These are phyloP conservation scores for Eupelmus urozonus DNA, from an alignment of 2,888 invertebrate genomes.

Conservation along the genomic window DNA sequence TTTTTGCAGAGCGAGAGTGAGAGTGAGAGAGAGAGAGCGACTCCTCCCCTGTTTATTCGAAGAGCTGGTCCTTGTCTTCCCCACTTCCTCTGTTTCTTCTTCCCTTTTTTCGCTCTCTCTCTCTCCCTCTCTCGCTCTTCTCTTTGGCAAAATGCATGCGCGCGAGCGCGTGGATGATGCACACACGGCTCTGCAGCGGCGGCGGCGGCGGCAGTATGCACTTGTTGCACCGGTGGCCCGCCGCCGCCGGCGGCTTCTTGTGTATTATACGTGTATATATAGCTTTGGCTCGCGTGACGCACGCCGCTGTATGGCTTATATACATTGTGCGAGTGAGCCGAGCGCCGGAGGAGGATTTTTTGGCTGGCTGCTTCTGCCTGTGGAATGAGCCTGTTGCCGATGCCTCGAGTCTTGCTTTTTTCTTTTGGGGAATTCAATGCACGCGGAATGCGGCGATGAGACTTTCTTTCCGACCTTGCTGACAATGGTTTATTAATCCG, in stretches of 20 bases:
- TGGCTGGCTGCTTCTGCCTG: not conserved
- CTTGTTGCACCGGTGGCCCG: conserved; percentile 71
- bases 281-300: not conserved
- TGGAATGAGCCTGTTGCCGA: too few species aligned
- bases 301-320: too few species aligned
- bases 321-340: not conserved
- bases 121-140: conserved; percentile 5
- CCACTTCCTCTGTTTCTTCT: conserved; percentile 26
- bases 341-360: too few species aligned
- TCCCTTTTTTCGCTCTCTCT: conserved; percentile 54
- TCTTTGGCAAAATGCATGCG: conserved; percentile 43
- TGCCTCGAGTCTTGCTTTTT: too few species aligned
- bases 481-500: too few species aligned
- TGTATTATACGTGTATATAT: conserved; percentile 2
- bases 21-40: too few species aligned
- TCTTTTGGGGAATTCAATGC: too few species aligned
- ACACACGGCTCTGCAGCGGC: not conserved
- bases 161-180: conserved; percentile 44
- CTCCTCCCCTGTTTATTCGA: conserved; percentile 59
- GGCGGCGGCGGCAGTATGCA: conserved; percentile 63
- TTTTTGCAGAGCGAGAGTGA: too few species aligned
- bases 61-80: conserved; percentile 41
- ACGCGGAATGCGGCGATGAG: too few species aligned
- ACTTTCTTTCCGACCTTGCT: too few species aligned
- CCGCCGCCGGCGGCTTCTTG: conserved; percentile 51